Evolutionary conservation across 2,888 invertebrate genomes (phyloP), one percentile per base, ranked within the genome.

Genomic region (Acanthacorydalis orientalis): DNA sequence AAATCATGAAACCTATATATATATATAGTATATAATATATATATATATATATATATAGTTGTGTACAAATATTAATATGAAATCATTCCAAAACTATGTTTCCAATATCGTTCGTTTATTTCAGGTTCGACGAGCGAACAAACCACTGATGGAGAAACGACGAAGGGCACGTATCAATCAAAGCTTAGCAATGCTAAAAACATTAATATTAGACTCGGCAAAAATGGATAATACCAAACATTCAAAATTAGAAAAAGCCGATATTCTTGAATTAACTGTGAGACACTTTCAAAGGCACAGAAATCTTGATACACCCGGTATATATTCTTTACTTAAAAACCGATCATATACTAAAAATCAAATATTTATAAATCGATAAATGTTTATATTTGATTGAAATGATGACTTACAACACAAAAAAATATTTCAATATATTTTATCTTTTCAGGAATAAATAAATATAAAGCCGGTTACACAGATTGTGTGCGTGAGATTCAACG

Each of bases 231-330:
- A 75, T 61, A 79, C 80, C 45, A 80, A 80, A 59, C 85, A 86
- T 61, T 81, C 83, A 51, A 88, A 87, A 65, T 69, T 87, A 62
- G 87, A 88, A 65, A 88, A 88, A 62, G 83, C 84, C 3, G 88
- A 88, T 64, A 87, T 88, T 55, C 65, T 88, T 52, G 88, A 88
- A 64, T 71, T 87, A 62, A 85, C 87, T 2, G 87, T 88, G 44
- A 72, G 84, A 49, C 85, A 87, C 63, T 75, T 89, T 53, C 85
- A 85, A 62, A 65, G 80, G 54, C 82, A 83, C 60, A 73, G 82
- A 53, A 78, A 78, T 53, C 64, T 80, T 34, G 77, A 79, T 53
- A 74, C 73, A 53, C 74, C 74, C 48, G 69, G 72, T 60, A 55
- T 56, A 35, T 32, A 31, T 9, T 31, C 8, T 14, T 6, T 23